phyloP scores from a whole-genome alignment of 2,113 vertebrate species.

The Sinocyclocheilus maitianheensis region DNA sequence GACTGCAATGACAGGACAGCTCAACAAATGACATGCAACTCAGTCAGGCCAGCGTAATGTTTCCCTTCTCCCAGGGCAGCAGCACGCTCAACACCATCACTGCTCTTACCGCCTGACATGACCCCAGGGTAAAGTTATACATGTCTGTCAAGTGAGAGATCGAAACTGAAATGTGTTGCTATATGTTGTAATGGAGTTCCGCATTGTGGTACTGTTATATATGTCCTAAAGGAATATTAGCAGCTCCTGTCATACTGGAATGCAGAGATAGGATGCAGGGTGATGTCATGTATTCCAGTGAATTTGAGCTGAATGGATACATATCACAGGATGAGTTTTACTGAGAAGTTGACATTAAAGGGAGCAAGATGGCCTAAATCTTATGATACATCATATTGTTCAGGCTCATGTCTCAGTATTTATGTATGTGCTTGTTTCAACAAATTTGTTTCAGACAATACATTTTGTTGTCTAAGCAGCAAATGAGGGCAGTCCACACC shows the following conservation, averaged over 20 bases:
- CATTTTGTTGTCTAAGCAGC: not conserved
- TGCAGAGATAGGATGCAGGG: not conserved
- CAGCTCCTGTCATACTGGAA: not conserved
- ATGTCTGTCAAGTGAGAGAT: slow-evolving; percentile 15
- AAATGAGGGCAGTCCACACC: not conserved
- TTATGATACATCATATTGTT: not conserved
- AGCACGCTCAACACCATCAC: slow-evolving; percentile 8
- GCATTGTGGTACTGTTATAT: not conserved
- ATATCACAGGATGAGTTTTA: not conserved
- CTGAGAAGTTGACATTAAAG: not conserved
- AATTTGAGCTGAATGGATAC: not conserved
- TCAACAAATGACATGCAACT: slow-evolving; percentile 2
- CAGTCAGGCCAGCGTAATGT: slow-evolving; percentile 9
- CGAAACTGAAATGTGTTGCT: not conserved
- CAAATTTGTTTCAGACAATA: not conserved
- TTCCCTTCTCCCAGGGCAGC: slow-evolving; percentile 4
- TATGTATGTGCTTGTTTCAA: not conserved
- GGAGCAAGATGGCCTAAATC: not conserved
- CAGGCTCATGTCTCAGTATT: not conserved
- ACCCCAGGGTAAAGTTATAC: not conserved
- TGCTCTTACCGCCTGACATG: not conserved
- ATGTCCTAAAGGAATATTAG: slow-evolving; percentile 5
- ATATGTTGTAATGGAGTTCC: not conserved
- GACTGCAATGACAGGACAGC: slow-evolving; percentile 6
- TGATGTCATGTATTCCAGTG: not conserved